Evolutionary conservation across 1,140 invertebrate genomes (phyloP), one percentile per base, ranked within the genome.

Genomic region (Periplaneta americana): DNA sequence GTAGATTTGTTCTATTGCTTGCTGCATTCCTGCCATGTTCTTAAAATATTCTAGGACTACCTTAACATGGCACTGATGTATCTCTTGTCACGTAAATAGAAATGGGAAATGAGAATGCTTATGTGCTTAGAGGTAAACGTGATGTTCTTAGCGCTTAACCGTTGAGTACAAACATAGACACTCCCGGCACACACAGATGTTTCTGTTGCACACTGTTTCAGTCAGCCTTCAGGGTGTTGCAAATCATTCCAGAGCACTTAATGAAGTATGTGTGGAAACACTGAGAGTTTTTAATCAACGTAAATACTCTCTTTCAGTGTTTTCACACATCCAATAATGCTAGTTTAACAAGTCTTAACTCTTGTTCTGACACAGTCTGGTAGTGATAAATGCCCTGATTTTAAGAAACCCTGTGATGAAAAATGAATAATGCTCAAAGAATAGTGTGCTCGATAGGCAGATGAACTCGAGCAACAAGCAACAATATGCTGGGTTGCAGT

Each of bases 401-500:
- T 78, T 78, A 78, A 36, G 34, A 78, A 78, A 36, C 35, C 34
- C 34, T 36, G 76, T 78, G 34, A 36, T 78, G 6, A 28, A 28
- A 66, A 78, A 22, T 36, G 3, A 39, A 32, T 36, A 39, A 80
- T 80, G 79, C 79, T 80, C 79, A 80, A 80, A 80, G 79, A 80
- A 74, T 80, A 80, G 48, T 57, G 79, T 48, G 37, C 48, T 33
- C 18, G 31, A 34, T 57, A 36, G 32, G 15, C 39, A 39, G 28
- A 74, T 22, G 37, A 33, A 34, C 48, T 31, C 28, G 22, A 28
- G 37, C 79, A 66, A 66, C 22, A 66, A 66, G 48, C 48, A 66
- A 28, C 48, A 66, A 28, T 28, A 66, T 80, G 79, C 79, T 80
- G 79, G 79, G 79, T 80, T 80, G 79, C 79, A 80, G 79, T 80